Evolutionary conservation across 2,113 vertebrate genomes (phyloP).

Genomic region (Ailuropoda melanoleuca): DNA sequence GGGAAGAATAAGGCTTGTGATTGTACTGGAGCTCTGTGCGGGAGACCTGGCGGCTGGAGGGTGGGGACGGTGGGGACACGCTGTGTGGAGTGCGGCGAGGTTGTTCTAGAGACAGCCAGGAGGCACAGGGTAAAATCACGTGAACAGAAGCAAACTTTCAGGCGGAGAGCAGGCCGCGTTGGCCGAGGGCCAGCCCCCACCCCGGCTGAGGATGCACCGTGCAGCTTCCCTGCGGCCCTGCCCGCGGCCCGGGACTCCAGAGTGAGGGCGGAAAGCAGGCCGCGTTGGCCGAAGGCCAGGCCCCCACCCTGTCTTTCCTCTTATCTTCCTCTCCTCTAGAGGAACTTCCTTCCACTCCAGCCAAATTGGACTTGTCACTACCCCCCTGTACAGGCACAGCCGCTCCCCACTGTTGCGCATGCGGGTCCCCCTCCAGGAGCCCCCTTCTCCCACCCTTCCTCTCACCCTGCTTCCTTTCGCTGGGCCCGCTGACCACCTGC

Average conservation of each 20-base stretch:
- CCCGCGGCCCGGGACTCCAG: neutral
- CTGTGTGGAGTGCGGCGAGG: neutral
- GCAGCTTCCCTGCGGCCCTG: neutral
- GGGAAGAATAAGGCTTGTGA: neutral
- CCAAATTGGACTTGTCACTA: neutral
- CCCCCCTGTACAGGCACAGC: neutral
- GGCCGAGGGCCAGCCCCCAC: too few relatives aligned
- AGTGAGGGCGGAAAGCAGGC: neutral
- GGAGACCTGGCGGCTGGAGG: neutral
- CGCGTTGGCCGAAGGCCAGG: neutral
- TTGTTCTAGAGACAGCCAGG: neutral
- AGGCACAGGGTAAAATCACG: neutral
- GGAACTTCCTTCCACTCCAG: neutral
- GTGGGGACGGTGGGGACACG: accelerated
- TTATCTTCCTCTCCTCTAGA: neutral
- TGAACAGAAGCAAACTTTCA: neutral
- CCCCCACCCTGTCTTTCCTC: neutral
- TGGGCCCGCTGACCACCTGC: neutral
- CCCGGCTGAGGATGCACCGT: neutral
- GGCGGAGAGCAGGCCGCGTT: neutral
- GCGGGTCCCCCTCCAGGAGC: neutral
- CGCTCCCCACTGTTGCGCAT: neutral
- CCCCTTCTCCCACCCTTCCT: neutral
- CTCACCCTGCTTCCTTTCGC: neutral
- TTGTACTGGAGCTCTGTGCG: neutral